Conservation (phyloP, 2,797 vertebrate genomes). For the Sebastolobus altivelis region DNA sequence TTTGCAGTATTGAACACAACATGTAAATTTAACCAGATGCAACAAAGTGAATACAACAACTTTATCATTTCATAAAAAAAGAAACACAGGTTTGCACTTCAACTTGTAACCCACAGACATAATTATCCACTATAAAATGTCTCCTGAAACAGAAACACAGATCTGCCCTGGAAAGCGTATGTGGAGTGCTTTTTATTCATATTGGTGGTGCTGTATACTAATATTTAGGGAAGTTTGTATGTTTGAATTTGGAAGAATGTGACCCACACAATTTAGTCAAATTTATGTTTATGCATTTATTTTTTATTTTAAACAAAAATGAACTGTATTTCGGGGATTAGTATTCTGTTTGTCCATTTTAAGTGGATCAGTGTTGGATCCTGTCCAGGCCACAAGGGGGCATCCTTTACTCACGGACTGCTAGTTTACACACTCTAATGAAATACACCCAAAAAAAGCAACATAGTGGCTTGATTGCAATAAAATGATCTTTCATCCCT, state of each 20-base stretch:
- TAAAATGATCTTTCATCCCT: no score
- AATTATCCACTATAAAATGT: neutral
- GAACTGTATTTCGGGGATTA: neutral
- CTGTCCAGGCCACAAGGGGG: neutral
- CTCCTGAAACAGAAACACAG: neutral
- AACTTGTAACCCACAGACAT: neutral
- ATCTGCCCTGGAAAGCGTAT: neutral
- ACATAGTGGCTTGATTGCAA: no score
- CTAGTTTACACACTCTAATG: no score
- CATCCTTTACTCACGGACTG: no score
- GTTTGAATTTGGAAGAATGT: neutral
- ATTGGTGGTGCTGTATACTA: neutral
- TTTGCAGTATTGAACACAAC: neutral
- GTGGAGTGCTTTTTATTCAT: neutral
- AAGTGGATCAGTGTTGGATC: neutral
- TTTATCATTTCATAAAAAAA: neutral
- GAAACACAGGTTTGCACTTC: no score
- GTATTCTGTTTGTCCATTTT: neutral
- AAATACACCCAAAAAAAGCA: no score
- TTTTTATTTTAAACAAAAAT: neutral
- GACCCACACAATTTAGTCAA: neutral
- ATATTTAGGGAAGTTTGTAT: neutral
- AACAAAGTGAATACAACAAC: constrained; percentile 1
- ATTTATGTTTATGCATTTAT: neutral
- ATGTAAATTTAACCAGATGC: neutral